phyloP scores from a whole-genome alignment of 2,113 vertebrate genomes.

The Thermophis baileyi region DNA sequence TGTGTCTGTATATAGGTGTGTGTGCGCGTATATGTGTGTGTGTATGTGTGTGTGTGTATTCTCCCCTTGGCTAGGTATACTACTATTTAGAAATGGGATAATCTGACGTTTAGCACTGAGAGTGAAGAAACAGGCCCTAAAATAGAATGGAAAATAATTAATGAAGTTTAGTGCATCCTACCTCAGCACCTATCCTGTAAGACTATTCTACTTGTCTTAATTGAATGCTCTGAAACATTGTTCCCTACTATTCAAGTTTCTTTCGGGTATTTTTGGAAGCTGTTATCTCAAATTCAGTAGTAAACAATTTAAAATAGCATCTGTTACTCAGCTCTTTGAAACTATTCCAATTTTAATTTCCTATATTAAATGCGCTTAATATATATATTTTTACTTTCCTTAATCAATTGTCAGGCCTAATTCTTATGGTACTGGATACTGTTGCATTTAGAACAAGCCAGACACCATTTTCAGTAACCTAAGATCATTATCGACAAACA shows the following conservation, averaged over 20 bases:
- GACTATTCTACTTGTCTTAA: neutral
- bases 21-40: too few relatives aligned
- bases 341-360: neutral
- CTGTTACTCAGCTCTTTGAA: neutral
- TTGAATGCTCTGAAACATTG: neutral
- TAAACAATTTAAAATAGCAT: neutral
- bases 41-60: neutral
- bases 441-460: neutral
- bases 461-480: neutral
- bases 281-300: neutral
- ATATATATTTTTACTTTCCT: neutral
- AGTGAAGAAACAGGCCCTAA: neutral
- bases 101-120: neutral
- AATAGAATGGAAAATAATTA: neutral
- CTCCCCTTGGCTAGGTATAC: neutral
- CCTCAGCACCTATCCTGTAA: neutral
- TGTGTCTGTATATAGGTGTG: too few relatives aligned
- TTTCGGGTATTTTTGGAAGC: neutral
- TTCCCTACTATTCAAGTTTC: neutral
- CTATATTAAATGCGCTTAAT: neutral
- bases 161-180: neutral
- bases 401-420: neutral
- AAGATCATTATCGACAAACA: neutral
- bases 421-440: neutral
- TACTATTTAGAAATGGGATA: constrained; percentile 15